Conservation (phyloP, 2,888 invertebrate genomes). For the Dendrolimus houi region DNA sequence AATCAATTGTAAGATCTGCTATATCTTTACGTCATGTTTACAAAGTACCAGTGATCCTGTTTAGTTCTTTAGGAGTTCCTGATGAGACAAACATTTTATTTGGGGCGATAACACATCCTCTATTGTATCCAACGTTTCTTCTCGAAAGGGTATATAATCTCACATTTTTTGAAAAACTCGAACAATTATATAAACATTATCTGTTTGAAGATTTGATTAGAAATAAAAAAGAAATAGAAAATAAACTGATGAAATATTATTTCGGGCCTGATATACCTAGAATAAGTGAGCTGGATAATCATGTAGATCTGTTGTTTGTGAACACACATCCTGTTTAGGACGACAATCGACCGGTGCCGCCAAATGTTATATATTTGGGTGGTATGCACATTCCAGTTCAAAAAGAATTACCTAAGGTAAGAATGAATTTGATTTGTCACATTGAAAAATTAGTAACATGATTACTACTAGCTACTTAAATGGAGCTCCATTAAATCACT, state of each 20-base stretch:
- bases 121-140: constrained; percentile 23
- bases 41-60: constrained; percentile 25
- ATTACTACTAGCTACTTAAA: too few relatives aligned
- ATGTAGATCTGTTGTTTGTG: constrained; percentile 38
- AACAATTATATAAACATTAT: constrained; percentile 18
- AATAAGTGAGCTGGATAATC: constrained; percentile 21
- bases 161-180: constrained; percentile 25
- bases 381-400: constrained; percentile 43
- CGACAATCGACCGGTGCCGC: constrained; percentile 41
- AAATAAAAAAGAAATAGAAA: constrained; percentile 8
- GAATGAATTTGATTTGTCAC: background rate
- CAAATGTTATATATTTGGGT: constrained; percentile 46
- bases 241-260: constrained; percentile 12
- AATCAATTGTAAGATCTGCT: constrained; percentile 18
- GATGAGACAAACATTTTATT: constrained; percentile 16
- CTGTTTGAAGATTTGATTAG: constrained; percentile 1
- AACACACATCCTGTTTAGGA: constrained; percentile 46
- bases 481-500: too few relatives aligned
- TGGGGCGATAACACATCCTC: constrained; percentile 30
- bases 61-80: constrained; percentile 27
- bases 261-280: constrained; percentile 16
- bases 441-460: too few relatives aligned
- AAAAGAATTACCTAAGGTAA: constrained; percentile 39
- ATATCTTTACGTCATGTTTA: constrained; percentile 23
- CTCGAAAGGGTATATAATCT: constrained; percentile 25